Conservation (phyloP, 2,888 invertebrate species). For the Lasiommata megera region DNA sequence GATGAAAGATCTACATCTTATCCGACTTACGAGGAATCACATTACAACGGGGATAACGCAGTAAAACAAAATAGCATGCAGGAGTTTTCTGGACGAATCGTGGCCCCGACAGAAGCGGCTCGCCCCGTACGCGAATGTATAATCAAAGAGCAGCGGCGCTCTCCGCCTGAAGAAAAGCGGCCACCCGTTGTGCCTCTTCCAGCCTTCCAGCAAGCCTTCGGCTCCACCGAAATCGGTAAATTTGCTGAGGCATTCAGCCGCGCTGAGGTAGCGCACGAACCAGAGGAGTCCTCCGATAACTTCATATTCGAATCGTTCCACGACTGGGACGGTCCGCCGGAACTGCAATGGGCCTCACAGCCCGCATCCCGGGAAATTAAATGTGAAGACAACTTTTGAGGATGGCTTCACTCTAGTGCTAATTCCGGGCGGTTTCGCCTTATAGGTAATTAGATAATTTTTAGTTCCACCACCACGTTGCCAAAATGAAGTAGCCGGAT, state of each 20-base stretch:
- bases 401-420: conserved; percentile 53
- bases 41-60: conserved; percentile 50
- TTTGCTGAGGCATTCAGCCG: conserved; percentile 87
- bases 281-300: conserved; percentile 61
- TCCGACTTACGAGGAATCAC: conserved; percentile 58
- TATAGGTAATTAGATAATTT: conserved; percentile 72
- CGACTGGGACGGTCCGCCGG: conserved; percentile 67
- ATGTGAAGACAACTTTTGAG: conserved; percentile 73
- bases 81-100: conserved; percentile 44
- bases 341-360: conserved; percentile 66
- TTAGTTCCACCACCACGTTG: conserved; percentile 79
- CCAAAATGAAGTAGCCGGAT: conserved; percentile 67
- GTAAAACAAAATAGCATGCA: conserved; percentile 44
- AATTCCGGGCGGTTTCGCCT: conserved; percentile 63
- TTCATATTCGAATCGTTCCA: conserved; percentile 66
- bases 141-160: conserved; percentile 46
- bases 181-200: conserved; percentile 84
- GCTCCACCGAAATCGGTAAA: conserved; percentile 92
- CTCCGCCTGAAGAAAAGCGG: conserved; percentile 61
- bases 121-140: conserved; percentile 47
- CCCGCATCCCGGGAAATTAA: conserved; percentile 67
- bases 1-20: conserved; percentile 66
- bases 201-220: conserved; percentile 92
- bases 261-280: conserved; percentile 74
- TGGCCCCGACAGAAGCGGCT: conserved; percentile 41